These are phyloP conservation scores for Balearica regulorum DNA, from an alignment of 2,797 vertebrate genomes.

Conservation along the genomic window DNA sequence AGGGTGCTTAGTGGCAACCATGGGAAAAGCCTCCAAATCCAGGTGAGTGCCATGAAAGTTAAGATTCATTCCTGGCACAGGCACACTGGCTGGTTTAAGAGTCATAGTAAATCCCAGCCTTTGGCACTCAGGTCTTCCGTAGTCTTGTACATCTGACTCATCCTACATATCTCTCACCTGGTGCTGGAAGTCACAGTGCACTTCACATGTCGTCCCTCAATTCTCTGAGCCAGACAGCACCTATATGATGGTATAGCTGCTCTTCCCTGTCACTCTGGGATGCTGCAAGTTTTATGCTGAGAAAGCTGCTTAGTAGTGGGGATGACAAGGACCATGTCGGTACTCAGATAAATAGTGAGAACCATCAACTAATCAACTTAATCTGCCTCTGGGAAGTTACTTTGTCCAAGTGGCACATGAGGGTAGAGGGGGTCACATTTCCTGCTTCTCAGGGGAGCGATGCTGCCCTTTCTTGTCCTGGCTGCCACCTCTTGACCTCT, in stretches of 20 bases:
- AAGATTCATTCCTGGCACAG: neutral
- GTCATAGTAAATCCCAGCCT: neutral
- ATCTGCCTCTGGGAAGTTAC: no score
- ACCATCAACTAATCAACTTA: neutral
- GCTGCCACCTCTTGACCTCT: neutral
- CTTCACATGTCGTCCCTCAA: neutral
- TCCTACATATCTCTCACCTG: neutral
- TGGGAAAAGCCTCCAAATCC: neutral
- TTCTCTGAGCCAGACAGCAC: neutral
- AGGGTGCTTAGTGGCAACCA: neutral
- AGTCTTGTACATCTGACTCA: neutral
- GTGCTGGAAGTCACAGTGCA: neutral
- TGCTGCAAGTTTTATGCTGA: neutral
- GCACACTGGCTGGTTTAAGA: neutral
- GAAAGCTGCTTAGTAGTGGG: neutral
- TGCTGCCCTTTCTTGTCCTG: neutral
- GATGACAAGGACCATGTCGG: neutral
- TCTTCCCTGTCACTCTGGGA: neutral
- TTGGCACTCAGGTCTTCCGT: neutral
- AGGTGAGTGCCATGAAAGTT: neutral
- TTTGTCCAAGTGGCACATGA: fast-evolving
- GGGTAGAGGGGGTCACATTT: neutral
- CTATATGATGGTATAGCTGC: neutral
- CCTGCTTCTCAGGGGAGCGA: neutral
- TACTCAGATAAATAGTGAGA: neutral